Evolutionary conservation across 2,113 vertebrate genomes (phyloP), one percentile per base, ranked within the genome.

Genomic region (Paramormyrops kingsleyae): DNA sequence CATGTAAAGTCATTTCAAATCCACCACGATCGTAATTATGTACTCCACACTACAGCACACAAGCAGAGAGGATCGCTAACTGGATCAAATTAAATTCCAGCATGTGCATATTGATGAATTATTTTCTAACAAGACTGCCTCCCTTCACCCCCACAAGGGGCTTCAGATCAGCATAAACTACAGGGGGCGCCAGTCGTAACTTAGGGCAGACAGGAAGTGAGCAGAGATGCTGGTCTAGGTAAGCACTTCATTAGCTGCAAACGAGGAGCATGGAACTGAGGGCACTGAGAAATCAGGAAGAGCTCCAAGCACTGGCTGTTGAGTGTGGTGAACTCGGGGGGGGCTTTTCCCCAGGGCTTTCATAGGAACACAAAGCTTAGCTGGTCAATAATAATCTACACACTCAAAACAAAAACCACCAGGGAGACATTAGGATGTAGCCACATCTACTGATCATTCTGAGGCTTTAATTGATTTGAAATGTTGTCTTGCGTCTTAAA

Each of bases 21-120:
- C 49, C 39, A 70, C 56, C 9, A 24, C 27, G 56, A 52, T 35
- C 84, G 2, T 87, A 50, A 80, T 80, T 42, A 80, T 80, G 17
- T 80, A 39, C 31, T 80, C 27, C 49, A 52, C 35, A 31, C 5
- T 21, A 31, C 62, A 88, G 44, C 52, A 21, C 31, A 62, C 50
- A 59, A 39, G 24, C 50, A 87, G 87, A 87, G 59, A 31, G 12
- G 70, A 35, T 42, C 46, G 9, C 46, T 83, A 83, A 89, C 27
- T 52, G 47, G 74, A 83, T 53, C 88, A 83, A 46, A 15, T 24
- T 27, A 66, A 80, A 80, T 89, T 77, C 39, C 24, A 74, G 19
- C 27, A 83, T 52, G 47, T 89, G 70, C 39, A 24, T 83, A 89
- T 89, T 83, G 74, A 83, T 89, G 10, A 52, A 53, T 52, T 42